Evolutionary conservation across 2,113 vertebrate species (phyloP), one percentile per base, ranked within the genome.

Genomic region (Channa argus): DNA sequence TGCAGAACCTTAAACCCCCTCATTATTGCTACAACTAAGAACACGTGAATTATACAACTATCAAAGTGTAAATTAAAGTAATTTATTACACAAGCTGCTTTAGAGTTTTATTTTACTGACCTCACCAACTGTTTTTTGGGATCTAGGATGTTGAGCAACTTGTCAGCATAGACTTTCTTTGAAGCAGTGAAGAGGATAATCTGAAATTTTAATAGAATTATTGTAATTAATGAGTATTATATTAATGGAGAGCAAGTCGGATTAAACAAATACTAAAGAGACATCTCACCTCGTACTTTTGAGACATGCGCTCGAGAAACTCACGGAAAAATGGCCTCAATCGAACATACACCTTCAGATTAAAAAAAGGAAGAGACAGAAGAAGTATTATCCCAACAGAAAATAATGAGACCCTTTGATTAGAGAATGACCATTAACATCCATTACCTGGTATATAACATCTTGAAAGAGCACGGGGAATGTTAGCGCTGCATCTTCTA

Each of bases 121-220:
- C 98, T 97, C 93, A 99, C 98, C 91, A 99, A 90, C 71, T 98
- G 96, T 91, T 99, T 99, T 92, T 98, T 99, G 46, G 98, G 97
- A 89, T 99, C 98, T 94, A 99, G 93, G 91, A 99, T 99, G 94
- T 99, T 99, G 91, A 99, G 93, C 89, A 99, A 90, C 93, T 99
- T 99, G 95, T 99, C 97, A 69, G 98, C 98, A 84, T 99, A 99
- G 70, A 99, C 98, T 91, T 99, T 99, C 95, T 99, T 99, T 92
- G 98, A 99, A 92, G 98, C 98, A 87, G 98, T 99, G 93, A 99
- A 99, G 92, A 99, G 97, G 89, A 99, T 99, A 88, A 99, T 99
- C 98, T 99, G 69, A 75, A 77, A 81, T 61, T 54, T 62, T 5
- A 66, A 68, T 8, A 5, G n/a, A 61, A 63, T n/a, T 6, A 34